Evolutionary conservation across 2,113 vertebrate species (phyloP).

Genomic region (Phyllopteryx taeniolatus): DNA sequence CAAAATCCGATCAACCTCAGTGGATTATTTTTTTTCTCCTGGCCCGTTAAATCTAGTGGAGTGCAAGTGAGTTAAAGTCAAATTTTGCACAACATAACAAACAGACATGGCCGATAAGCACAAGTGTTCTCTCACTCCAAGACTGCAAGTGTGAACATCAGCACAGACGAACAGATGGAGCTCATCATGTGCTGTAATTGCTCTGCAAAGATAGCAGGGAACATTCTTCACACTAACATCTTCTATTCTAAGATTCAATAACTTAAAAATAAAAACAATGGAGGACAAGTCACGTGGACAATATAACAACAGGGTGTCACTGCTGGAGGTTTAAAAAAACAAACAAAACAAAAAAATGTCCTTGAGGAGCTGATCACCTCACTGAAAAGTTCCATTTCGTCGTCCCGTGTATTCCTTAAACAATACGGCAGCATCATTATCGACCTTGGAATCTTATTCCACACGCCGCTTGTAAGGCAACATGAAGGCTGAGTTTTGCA

Average conservation of each 20-base stretch:
- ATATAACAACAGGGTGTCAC: background rate
- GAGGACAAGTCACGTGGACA: background rate
- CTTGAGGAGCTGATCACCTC: background rate
- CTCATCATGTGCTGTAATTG: background rate
- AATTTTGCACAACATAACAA: background rate
- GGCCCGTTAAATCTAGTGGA: background rate
- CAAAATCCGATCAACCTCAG: background rate
- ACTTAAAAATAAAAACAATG: background rate
- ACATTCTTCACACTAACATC: background rate
- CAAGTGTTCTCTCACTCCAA: background rate
- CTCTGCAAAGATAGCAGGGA: background rate
- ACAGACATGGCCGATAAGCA: background rate
- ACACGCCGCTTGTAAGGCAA: background rate
- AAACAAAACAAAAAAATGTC: background rate
- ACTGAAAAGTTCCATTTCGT: conserved; percentile 5
- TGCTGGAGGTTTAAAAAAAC: background rate
- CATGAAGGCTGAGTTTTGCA: background rate
- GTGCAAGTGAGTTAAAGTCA: background rate
- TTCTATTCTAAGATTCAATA: background rate
- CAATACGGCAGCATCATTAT: background rate
- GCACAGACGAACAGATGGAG: background rate
- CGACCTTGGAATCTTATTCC: conserved; percentile 1
- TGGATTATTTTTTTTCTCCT: background rate
- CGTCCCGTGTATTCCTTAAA: background rate
- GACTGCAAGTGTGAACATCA: background rate